Percentiles rank a stretch among this genome's conserved stretches.
Evolutionary conservation across 2,113 vertebrate species (phyloP).

Genomic region (Anhinga anhinga): DNA sequence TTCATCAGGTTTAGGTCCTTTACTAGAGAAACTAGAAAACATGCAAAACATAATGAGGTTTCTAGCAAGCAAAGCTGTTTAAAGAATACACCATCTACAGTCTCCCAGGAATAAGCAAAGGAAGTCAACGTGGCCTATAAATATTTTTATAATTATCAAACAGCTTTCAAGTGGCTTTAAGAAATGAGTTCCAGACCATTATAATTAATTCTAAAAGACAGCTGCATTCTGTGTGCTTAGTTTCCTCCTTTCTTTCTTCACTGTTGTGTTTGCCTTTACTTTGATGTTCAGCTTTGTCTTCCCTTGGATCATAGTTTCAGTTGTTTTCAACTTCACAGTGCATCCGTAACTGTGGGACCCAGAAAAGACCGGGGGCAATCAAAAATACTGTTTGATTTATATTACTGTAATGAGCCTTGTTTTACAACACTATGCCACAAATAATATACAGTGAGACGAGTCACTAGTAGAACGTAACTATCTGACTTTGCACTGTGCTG

Average conservation of each 20-base stretch:
- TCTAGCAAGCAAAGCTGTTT: background rate
- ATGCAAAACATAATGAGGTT: background rate
- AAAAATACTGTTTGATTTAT: background rate
- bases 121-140: background rate
- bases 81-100: background rate
- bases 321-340: background rate
- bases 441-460: background rate
- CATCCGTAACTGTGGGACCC: background rate
- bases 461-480: background rate
- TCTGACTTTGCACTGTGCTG: background rate
- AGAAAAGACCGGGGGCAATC: background rate
- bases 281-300: slow-evolving; percentile 17
- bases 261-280: background rate
- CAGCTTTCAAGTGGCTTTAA: slow-evolving; percentile 30
- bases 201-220: slow-evolving; percentile 3
- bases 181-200: background rate
- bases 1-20: background rate
- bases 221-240: background rate
- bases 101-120: background rate
- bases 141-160: background rate
- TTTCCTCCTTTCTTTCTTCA: background rate
- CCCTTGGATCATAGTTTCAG: background rate
- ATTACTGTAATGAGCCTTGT: background rate
- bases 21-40: background rate
- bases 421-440: background rate